Evolutionary conservation across 53 echinoderm and acorn worm genomes (phyloP).

Genomic region (Echinometra lucunter): DNA sequence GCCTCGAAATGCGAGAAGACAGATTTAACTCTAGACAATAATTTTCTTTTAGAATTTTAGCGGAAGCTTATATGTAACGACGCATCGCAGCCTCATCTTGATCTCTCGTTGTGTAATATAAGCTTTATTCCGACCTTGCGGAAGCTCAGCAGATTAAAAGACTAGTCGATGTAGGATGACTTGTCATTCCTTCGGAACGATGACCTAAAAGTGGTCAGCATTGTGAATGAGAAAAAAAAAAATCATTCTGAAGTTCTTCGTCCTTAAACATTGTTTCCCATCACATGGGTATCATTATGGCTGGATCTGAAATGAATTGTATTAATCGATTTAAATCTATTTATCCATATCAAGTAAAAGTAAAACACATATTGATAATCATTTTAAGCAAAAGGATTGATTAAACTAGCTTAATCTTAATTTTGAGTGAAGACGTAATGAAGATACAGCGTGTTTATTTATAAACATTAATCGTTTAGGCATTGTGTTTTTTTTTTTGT

Average conservation of each 20-base stretch:
- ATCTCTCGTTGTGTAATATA: neutral
- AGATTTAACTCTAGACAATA: neutral
- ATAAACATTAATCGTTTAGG: no score
- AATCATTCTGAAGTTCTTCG: neutral
- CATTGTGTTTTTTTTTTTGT: no score
- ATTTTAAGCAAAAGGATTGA: no score
- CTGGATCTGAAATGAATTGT: neutral
- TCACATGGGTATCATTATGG: neutral
- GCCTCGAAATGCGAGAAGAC: neutral
- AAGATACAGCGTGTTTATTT: no score
- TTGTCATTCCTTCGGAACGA: neutral
- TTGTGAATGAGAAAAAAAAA: neutral
- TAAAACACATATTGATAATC: no score
- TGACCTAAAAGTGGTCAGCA: neutral
- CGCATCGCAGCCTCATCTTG: constrained; percentile 4
- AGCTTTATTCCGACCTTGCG: neutral
- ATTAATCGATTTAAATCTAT: neutral
- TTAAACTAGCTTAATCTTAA: no score
- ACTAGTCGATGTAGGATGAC: neutral
- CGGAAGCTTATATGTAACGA: constrained; percentile 10
- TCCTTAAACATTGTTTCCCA: neutral
- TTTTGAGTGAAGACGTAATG: no score
- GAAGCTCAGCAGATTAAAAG: constrained; percentile 1
- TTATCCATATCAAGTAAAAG: no score
- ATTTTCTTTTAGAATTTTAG: neutral